Evolutionary conservation across 2,113 vertebrate genomes (phyloP), one percentile per base, ranked within the genome.

Genomic region (Ptilonorhynchus violaceus): DNA sequence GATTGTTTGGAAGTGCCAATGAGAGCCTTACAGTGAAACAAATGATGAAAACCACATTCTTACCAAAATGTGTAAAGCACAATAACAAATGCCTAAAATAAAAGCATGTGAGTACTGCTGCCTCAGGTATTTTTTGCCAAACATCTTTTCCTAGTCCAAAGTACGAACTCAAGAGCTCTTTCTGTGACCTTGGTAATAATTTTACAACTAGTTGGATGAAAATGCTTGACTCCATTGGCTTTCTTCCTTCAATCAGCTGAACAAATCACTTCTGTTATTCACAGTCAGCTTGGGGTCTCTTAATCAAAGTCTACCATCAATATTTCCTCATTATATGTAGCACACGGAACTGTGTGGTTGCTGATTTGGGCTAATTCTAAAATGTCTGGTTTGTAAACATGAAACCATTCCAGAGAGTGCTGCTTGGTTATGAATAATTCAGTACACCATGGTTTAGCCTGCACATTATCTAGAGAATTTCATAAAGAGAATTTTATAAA

Each of bases 241-340:
- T 96, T 95, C 46, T 90, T 97, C 41, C 53, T 76, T 73, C 52
- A 93, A 58, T 83, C 46, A 90, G 55, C 67, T 90, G 85, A 94
- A 92, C 37, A 92, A 94, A 95, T 91, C 41, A 93, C 39, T 90
- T 92, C 42, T 80, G 80, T 91, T 92, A 83, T 63, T 92, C 70
- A 62, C 44, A 95, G 52, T 76, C 63, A 92, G 33, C 60, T 86
- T 70, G 28, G 28, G 13, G 25, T 89, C 37, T 88, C 82, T 88
- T 90, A 88, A 93, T 91, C 85, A 85, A 92, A 64, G 30, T 64
- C 46, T 84, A 9, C 52, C 50, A 53, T 95, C 66, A 83, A 41
- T 76, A 91, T 78, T 92, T 53, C 60, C 41, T 95, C 53, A 78
- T 86, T 81, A 67, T 74, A 68, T 74, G 31, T 67, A 84, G 39